Conservation (phyloP, 2,888 invertebrate species). For the Lasioglossum marginatum region DNA sequence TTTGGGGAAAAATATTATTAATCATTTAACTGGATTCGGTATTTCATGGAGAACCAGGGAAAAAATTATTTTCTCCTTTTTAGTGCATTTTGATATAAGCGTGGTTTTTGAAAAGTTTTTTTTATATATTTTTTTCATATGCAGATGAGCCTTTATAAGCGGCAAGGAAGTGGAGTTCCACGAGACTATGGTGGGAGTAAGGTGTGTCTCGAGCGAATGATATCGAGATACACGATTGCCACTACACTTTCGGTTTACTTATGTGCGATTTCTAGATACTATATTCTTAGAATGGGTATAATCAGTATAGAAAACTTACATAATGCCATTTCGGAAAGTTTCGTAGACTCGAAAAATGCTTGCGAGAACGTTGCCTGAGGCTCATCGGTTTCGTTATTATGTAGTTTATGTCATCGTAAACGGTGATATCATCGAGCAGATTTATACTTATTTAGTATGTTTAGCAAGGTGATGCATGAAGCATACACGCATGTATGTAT, state of each 20-base stretch:
- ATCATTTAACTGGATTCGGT: no score
- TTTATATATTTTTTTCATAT: constrained; percentile 27
- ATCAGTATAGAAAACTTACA: constrained; percentile 1
- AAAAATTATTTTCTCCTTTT: no score
- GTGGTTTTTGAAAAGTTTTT: no score
- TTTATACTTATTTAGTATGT: constrained; percentile 46
- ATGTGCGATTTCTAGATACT: background rate
- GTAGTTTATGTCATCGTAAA: constrained; percentile 40
- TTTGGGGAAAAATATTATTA: no score
- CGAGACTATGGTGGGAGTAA: background rate
- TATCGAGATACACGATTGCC: constrained; percentile 2
- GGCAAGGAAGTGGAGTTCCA: constrained; percentile 23
- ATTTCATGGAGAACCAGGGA: no score
- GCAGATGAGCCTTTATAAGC: constrained; percentile 18
- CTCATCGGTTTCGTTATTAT: constrained; percentile 26
- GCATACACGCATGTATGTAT: background rate
- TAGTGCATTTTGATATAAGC: no score
- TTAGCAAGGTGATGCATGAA: constrained; percentile 28
- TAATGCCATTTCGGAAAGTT: background rate
- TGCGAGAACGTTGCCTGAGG: constrained; percentile 7
- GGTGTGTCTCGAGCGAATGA: background rate
- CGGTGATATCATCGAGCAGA: constrained; percentile 38
- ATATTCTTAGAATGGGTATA: background rate
- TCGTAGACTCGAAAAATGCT: background rate
- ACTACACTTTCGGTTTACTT: background rate